These are phyloP conservation scores for Thalassarche chlororhynchos DNA, from an alignment of 2,113 vertebrate species.

Conservation along the genomic window DNA sequence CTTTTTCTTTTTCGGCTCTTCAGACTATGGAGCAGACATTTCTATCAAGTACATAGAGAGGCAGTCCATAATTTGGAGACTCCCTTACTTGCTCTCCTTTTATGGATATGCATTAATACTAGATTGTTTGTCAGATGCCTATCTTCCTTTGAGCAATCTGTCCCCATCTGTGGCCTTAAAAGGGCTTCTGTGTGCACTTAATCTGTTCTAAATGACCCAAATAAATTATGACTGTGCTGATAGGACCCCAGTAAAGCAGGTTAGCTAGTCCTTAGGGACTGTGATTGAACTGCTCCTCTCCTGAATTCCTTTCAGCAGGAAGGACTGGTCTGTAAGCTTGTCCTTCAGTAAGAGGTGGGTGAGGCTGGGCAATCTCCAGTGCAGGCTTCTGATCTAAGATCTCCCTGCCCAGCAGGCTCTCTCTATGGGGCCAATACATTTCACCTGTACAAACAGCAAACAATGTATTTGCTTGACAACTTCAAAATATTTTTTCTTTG, in stretches of 20 bases:
- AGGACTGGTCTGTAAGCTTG: neutral
- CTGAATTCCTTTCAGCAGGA: neutral
- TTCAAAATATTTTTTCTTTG: neutral
- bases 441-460: neutral
- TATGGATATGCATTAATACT: neutral
- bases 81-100: neutral
- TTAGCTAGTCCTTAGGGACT: neutral
- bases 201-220: constrained; percentile 9
- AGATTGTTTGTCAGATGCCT: neutral
- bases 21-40: neutral
- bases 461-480: neutral
- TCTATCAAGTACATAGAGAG: neutral
- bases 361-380: neutral
- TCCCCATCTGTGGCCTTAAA: neutral
- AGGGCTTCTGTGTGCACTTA: neutral
- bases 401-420: neutral
- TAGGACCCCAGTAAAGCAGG: neutral
- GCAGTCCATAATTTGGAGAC: neutral
- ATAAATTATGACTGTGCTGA: neutral
- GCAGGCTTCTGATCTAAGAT: neutral
- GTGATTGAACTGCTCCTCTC: neutral
- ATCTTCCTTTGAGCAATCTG: neutral
- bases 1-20: neutral
- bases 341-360: neutral
- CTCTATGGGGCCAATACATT: neutral